Evolutionary conservation across 2,888 invertebrate genomes (phyloP).

Genomic region (Acanthoscelides obtectus): DNA sequence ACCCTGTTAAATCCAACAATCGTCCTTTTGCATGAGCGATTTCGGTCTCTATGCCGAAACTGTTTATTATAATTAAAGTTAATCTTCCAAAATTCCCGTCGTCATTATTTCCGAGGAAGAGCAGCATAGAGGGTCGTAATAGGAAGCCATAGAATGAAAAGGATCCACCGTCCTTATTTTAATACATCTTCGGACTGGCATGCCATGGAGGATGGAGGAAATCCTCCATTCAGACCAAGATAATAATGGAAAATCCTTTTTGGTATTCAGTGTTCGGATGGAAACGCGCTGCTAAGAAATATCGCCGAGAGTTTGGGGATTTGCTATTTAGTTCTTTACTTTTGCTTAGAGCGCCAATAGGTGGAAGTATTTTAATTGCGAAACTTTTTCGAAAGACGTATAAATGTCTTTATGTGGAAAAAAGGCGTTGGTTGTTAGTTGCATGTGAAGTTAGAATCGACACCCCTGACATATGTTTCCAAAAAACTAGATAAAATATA

Average conservation of each 20-base stretch:
- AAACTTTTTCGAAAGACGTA: no score
- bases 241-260: not conserved
- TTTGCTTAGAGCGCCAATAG: not conserved
- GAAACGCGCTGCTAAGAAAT: not conserved
- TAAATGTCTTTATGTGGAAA: no score
- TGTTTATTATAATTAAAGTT: not conserved
- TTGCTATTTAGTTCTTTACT: not conserved
- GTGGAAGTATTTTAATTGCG: no score
- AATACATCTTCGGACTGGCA: not conserved
- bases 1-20: not conserved
- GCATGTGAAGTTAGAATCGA: no score
- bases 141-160: not conserved
- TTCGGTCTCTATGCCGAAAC: not conserved
- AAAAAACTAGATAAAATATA: no score
- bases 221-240: not conserved
- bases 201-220: not conserved
- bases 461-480: no score
- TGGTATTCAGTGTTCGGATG: not conserved
- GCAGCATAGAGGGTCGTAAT: not conserved
- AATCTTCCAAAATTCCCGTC: not conserved
- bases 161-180: not conserved
- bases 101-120: not conserved
- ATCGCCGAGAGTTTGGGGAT: not conserved
- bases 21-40: not conserved
- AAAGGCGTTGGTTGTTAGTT: no score